Base-by-base conservation (phyloP, 2,113 vertebrate species). In the Camelus dromedarius region DNA sequence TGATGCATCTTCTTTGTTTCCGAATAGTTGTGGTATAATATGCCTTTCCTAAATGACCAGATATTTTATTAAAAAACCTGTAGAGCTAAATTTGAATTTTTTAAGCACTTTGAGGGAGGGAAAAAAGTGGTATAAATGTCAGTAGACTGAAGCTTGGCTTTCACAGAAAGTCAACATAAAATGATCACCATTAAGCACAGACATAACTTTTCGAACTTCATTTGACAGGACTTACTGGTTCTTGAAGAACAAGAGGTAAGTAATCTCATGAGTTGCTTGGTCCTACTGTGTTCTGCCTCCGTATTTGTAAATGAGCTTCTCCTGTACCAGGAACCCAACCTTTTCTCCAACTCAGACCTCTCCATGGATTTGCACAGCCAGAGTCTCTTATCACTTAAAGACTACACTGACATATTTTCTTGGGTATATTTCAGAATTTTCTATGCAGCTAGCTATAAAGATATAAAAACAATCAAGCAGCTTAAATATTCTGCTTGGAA, bases 221-320 rank as follows among this genome's bases (percentile, higher is more conserved):
- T 93, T 98, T 98, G 84, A 88, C 98, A 99, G 99, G 99, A 99
- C 96, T 99, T 99, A 98, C 98, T 99, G 98, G 99, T 99, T 98
- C 97, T 99, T 95, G 99, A 99, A 97, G 99, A 99, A 90, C 99
- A 99, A 98, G 99, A 99, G 99, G 99, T 99, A 97, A 98, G 96
- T 86, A 1, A n/a, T 94, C 79, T 16, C 15, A 3, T 0, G 1
- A 62, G 46, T 26, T 7, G 4, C n/a, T 46, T 16, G 26, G 24
- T 28, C n/a, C 35, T 30, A 62, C 20, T 30, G 13, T 10, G 20
- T 48, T n/a, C 54, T 22, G 22, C 79, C 15, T 56, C 46, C 15
- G 0, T 89, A 7, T 24, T 62, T 60, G 8, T 48, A 50, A 64
- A 0, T 8, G 22, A 15, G 30, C 46, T 38, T 85, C 30, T 24